Conservation (phyloP, 2,888 invertebrate genomes). For the Ichneumoninae sp. region DNA sequence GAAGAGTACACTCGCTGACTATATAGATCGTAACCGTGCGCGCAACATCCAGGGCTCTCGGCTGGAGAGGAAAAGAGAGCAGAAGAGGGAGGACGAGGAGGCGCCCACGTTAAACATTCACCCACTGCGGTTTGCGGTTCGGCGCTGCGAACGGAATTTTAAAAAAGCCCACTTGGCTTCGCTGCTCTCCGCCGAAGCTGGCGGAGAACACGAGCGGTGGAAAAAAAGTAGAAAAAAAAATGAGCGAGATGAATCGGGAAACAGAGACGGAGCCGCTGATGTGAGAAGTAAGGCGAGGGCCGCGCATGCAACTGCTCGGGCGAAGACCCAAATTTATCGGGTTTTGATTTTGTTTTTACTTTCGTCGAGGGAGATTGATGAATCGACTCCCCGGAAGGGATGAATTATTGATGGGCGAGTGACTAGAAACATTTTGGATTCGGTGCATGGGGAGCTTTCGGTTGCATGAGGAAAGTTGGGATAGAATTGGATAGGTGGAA, state of each 20-base stretch:
- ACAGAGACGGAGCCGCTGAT: slow-evolving; percentile 16
- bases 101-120: slow-evolving; percentile 74
- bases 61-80: slow-evolving; percentile 12
- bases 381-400: not conserved
- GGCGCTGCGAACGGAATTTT: slow-evolving; percentile 71
- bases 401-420: not conserved
- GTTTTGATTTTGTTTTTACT: slow-evolving; percentile 22
- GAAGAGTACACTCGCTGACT: slow-evolving; percentile 44
- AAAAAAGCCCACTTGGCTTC: slow-evolving; percentile 70
- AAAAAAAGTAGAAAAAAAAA: slow-evolving; percentile 34
- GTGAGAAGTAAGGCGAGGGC: slow-evolving; percentile 21
- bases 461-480: not conserved
- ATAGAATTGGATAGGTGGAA: not conserved
- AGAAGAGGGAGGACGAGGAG: slow-evolving; percentile 26
- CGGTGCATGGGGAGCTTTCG: not conserved
- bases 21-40: slow-evolving; percentile 51
- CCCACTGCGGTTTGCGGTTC: slow-evolving; percentile 71
- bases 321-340: slow-evolving; percentile 58
- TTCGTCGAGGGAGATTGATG: not conserved
- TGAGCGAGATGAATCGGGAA: slow-evolving; percentile 3
- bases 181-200: slow-evolving; percentile 14
- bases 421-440: not conserved
- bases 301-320: slow-evolving; percentile 59
- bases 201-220: slow-evolving; percentile 30
- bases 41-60: slow-evolving; percentile 49